phyloP scores from a whole-genome alignment of 2,888 invertebrate genomes.

The Lingula anatina region DNA sequence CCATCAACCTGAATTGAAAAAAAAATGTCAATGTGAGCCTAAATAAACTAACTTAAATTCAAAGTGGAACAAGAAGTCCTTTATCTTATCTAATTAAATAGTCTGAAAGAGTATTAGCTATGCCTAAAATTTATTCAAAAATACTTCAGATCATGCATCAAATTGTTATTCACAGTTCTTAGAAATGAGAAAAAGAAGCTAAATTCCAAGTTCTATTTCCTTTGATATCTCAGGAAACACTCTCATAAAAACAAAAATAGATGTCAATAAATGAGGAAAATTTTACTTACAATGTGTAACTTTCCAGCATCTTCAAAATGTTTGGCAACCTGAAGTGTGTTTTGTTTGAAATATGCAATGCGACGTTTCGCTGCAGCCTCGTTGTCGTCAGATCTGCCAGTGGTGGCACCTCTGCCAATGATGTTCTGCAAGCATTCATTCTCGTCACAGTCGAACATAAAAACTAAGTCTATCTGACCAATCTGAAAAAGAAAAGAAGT shows the following conservation, averaged over 20 bases:
- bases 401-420: constrained; percentile 6
- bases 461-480: constrained; percentile 17
- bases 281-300: constrained; percentile 19
- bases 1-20: constrained; percentile 22
- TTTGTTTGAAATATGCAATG: constrained; percentile 17
- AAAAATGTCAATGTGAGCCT: not conserved
- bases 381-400: constrained; percentile 17
- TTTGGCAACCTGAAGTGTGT: constrained; percentile 21
- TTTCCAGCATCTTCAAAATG: constrained; percentile 19
- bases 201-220: not conserved
- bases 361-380: constrained; percentile 11
- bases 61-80: too few species aligned
- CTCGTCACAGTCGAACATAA: constrained; percentile 28
- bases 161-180: not conserved
- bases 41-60: not conserved
- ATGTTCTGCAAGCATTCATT: constrained; percentile 12
- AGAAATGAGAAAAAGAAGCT: not conserved
- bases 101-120: not conserved
- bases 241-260: constrained; percentile 22
- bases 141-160: not conserved
- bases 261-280: not conserved
- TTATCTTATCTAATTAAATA: too few species aligned
- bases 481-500: constrained; percentile 13
- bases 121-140: not conserved
- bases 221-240: not conserved